Percentiles rank a stretch among this genome's conserved stretches.
Evolutionary conservation across 1,140 invertebrate genomes (phyloP).

Genomic region (Aphis craccivora): DNA sequence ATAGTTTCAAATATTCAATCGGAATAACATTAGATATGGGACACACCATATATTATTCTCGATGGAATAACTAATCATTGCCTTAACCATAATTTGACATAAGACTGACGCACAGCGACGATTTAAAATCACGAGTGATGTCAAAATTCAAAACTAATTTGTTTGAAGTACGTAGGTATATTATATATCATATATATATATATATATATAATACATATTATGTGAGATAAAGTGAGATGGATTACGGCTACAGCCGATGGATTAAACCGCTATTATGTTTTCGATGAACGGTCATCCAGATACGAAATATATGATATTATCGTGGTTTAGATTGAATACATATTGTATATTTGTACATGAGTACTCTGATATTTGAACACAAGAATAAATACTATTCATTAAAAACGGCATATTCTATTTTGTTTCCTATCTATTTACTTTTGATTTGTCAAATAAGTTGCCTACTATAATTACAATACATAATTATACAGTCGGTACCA

Average conservation of each 20-base stretch:
- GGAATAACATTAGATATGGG: neutral
- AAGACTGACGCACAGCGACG: neutral
- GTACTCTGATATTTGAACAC: neutral
- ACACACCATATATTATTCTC: neutral
- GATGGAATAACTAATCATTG: neutral
- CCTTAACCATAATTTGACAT: conserved; percentile 17
- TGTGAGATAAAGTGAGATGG: neutral
- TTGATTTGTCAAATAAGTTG: neutral
- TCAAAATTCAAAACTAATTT: conserved; percentile 21
- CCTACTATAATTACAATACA: no score
- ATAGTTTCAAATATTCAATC: conserved; percentile 12
- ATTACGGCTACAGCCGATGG: neutral
- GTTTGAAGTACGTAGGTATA: neutral
- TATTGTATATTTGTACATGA: neutral
- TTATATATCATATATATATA: neutral
- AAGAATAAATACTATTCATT: neutral
- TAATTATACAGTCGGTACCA: no score
- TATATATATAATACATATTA: no score
- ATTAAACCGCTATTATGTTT: neutral
- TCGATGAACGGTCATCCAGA: neutral
- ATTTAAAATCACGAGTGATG: neutral
- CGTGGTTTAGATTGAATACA: neutral
- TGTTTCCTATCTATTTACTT: neutral
- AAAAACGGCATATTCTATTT: neutral
- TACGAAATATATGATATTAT: neutral